These are phyloP conservation scores for Thaumatotibia leucotreta DNA, from an alignment of 1,140 invertebrate species.

Conservation along the genomic window DNA sequence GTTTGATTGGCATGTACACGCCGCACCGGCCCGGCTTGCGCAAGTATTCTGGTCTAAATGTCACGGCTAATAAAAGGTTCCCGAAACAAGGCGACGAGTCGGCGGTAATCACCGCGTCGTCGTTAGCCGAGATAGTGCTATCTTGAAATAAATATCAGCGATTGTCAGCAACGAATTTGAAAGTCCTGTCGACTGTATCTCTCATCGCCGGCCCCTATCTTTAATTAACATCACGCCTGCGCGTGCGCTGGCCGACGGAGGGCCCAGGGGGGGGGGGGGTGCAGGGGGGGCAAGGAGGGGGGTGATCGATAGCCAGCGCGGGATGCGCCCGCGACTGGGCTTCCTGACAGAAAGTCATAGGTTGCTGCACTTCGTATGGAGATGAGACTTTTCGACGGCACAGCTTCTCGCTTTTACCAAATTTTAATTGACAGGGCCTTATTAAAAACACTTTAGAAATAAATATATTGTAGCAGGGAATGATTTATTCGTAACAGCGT, in stretches of 20 bases:
- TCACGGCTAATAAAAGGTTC: constrained; percentile 2
- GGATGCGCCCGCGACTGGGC: constrained; percentile 19
- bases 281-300: background rate
- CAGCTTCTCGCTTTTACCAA: background rate
- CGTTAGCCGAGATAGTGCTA: constrained; percentile 19
- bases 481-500: constrained; percentile 9
- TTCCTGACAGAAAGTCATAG: background rate
- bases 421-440: constrained; percentile 13
- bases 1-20: constrained; percentile 4
- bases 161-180: constrained; percentile 44
- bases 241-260: background rate
- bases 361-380: background rate
- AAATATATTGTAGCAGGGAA: background rate
- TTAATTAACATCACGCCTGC: constrained; percentile 40
- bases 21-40: background rate
- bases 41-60: constrained; percentile 1
- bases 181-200: constrained; percentile 30
- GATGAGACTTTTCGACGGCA: background rate
- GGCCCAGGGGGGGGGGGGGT: background rate
- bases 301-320: constrained; percentile 24
- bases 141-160: constrained; percentile 29
- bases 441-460: constrained; percentile 12
- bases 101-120: constrained; percentile 16
- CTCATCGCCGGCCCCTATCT: constrained; percentile 31
- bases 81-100: background rate